Evolutionary conservation across 2,888 invertebrate species (phyloP).

Genomic region (Drosophila sordidula): DNA sequence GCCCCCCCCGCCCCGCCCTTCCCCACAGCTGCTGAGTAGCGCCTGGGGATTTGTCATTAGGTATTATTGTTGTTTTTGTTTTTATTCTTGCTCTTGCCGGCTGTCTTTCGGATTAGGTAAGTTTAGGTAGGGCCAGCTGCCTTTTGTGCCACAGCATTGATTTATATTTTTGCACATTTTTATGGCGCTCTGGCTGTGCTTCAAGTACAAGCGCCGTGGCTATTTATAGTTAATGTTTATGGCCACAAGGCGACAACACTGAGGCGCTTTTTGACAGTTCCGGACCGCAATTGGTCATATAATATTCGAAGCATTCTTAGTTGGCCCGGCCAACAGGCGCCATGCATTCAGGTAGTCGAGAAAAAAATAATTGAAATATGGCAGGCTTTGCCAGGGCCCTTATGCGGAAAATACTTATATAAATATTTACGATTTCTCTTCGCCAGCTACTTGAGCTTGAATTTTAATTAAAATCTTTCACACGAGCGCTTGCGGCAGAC

Average conservation of each 20-base stretch:
- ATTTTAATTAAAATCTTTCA: too few relatives aligned
- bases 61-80: conserved; percentile 39
- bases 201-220: conserved; percentile 17
- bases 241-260: conserved; percentile 12
- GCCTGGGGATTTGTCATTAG: conserved; percentile 69
- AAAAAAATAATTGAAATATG: conserved; percentile 4
- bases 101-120: conserved; percentile 37
- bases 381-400: neutral
- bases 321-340: neutral
- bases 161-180: conserved; percentile 59
- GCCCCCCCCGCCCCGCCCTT: neutral
- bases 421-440: neutral
- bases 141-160: conserved; percentile 47
- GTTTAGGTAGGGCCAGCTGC: conserved; percentile 22
- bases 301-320: conserved; percentile 7
- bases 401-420: neutral
- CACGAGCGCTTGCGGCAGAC: too few relatives aligned
- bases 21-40: conserved; percentile 29
- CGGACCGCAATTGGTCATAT: conserved; percentile 14
- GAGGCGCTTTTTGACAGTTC: conserved; percentile 23
- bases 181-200: conserved; percentile 33
- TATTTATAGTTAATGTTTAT: conserved; percentile 54
- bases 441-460: too few relatives aligned
- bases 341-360: neutral
- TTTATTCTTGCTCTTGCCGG: conserved; percentile 22